These are phyloP conservation scores for Brevimyrus niger DNA, from an alignment of 2,113 vertebrate species.

Conservation along the genomic window DNA sequence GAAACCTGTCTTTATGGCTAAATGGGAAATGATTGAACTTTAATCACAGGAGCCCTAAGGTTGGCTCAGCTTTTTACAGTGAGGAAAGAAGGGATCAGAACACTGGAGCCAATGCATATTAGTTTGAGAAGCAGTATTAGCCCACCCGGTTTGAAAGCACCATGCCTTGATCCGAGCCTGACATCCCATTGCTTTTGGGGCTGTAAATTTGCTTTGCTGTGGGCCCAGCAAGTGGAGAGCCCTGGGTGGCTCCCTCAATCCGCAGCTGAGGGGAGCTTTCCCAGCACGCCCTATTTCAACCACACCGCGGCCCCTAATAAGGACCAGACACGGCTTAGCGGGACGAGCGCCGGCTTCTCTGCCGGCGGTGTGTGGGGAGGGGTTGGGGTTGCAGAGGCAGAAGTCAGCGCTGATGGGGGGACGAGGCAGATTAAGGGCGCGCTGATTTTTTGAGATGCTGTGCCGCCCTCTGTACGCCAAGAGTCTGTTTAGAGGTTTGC, in stretches of 20 bases:
- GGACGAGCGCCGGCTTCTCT: background rate
- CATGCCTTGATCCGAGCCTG: background rate
- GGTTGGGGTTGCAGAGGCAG: background rate
- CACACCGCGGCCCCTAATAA: slow-evolving; percentile 10
- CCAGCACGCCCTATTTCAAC: background rate
- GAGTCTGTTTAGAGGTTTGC: background rate
- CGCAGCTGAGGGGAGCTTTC: background rate
- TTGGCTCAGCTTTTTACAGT: background rate
- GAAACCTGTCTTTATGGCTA: background rate
- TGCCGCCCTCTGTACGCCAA: background rate
- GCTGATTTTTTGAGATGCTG: background rate
- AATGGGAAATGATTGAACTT: background rate
- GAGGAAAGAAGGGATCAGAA: background rate
- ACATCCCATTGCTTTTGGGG: background rate
- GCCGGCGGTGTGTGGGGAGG: background rate
- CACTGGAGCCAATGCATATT: background rate
- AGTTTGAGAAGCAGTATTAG: background rate
- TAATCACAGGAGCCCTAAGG: background rate
- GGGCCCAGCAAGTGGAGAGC: background rate
- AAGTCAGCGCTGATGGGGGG: background rate
- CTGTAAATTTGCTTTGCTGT: background rate
- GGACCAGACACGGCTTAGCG: slow-evolving; percentile 3
- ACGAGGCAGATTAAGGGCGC: background rate
- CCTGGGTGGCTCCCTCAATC: slow-evolving; percentile 13
- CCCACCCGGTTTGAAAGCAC: background rate